Evolutionary conservation across 2,113 vertebrate species (phyloP).

Genomic region (Tichodroma muraria): DNA sequence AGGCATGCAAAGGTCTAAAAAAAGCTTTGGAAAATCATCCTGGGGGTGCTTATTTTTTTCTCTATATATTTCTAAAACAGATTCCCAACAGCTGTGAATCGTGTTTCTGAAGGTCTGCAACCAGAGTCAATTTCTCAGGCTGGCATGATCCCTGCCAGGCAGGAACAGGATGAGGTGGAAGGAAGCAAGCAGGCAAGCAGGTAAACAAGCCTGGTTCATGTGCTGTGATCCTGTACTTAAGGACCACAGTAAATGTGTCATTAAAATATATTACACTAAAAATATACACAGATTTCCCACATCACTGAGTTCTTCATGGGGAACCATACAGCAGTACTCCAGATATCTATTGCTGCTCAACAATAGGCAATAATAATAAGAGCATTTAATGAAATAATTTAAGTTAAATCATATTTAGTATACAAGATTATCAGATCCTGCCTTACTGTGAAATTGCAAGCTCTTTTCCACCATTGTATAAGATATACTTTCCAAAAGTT

Average conservation of each 20-base stretch:
- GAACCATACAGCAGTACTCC: neutral
- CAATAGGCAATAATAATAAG: neutral
- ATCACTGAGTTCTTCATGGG: neutral
- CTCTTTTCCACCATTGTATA: neutral
- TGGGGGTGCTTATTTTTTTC: neutral
- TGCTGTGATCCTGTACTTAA: neutral
- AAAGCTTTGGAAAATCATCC: neutral
- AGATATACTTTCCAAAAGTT: neutral
- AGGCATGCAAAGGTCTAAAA: neutral
- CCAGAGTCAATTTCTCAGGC: neutral
- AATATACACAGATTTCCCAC: neutral
- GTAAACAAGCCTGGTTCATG: neutral
- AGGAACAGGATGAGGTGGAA: accelerated
- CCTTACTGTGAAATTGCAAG: neutral
- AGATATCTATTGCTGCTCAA: neutral
- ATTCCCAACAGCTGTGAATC: neutral
- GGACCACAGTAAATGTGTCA: neutral
- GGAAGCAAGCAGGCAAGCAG: neutral
- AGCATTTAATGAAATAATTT: slow-evolving; percentile 3
- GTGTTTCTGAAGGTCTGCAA: neutral
- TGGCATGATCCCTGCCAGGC: neutral
- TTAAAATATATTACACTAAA: neutral
- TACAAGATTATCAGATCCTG: neutral
- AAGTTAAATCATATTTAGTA: neutral
- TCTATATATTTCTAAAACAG: no score